These are phyloP conservation scores for Eriosoma lanigerum DNA, from an alignment of 1,140 invertebrate species.

Conservation along the genomic window DNA sequence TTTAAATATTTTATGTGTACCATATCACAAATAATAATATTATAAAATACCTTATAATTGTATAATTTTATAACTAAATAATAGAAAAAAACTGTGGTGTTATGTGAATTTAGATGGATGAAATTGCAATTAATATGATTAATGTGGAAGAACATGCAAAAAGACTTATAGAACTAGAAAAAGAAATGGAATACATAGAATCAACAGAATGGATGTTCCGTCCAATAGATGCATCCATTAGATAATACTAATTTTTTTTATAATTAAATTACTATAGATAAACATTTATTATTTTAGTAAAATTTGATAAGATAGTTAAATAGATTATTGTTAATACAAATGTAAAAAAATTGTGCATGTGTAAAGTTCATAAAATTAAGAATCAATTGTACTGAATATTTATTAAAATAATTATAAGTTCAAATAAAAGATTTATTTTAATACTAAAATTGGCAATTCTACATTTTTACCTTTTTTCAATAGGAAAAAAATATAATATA, in stretches of 20 bases:
- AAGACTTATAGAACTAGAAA: conserved; percentile 21
- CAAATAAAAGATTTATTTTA: too few species aligned
- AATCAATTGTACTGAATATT: too few species aligned
- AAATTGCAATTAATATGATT: conserved; percentile 8
- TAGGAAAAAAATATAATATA: too few species aligned
- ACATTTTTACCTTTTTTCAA: too few species aligned
- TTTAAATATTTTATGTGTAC: not conserved
- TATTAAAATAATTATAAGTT: too few species aligned
- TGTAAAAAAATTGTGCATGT: too few species aligned
- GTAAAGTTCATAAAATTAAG: too few species aligned
- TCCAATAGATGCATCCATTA: conserved; percentile 32
- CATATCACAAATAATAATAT: not conserved
- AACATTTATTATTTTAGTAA: too few species aligned
- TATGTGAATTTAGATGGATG: conserved; percentile 16
- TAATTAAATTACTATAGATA: not conserved
- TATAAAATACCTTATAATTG: not conserved
- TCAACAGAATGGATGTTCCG: conserved; percentile 44
- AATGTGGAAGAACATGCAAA: conserved; percentile 36
- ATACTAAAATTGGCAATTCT: too few species aligned
- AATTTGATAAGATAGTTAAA: too few species aligned
- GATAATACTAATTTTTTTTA: not conserved
- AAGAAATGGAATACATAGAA: conserved; percentile 29
- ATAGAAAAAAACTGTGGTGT: too few species aligned
- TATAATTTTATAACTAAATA: not conserved
- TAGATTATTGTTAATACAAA: too few species aligned